Base-by-base conservation (phyloP, 2,888 invertebrate genomes). In the Allolobophora icterica region DNA sequence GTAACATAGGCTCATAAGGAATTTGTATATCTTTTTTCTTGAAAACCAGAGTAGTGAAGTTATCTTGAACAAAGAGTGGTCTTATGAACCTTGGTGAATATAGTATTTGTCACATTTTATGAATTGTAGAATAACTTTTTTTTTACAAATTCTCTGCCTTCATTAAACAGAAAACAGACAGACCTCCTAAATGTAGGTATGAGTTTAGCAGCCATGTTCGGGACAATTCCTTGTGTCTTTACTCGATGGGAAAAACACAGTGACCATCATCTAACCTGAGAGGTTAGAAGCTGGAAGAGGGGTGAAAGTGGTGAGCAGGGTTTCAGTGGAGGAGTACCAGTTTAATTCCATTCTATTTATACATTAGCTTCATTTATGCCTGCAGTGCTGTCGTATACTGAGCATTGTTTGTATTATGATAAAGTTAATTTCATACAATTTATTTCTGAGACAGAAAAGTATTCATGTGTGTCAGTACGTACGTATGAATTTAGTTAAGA, bases 401-500 rank as follows among this genome's bases (percentile, higher is more conserved):
- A n/a, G n/a, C n/a, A 71, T 30, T 71, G 71, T 71, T 71, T 11
- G 52, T 52, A 52, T 52, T 24, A 71, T 71, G 30, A n/a, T 71
- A n/a, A 30, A 71, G n/a, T 71, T 71, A n/a, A n/a, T n/a, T 71
- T 71, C 13, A 30, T 8, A 71, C 13, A 71, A 71, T n/a, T n/a
- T 4, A 30, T 71, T 71, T 71, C 30, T 71, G 71, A n/a, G 71
- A 71, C 71, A 71, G 71, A n/a, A 71, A n/a, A 1, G 71, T 71
- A 71, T 71, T 71, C 52, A 24, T 30, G 6, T 71, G n/a, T 71
- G 71, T 71, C 71, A n/a, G 30, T 71, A n/a, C n/a, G n/a, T 71
- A n/a, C 71, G n/a, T 71, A 71, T 71, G 71, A n/a, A n/a, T n/a
- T 71, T 71, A 71, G 71, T 71, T 71, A 71, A 30, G 71, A 71